A percentile compares a stretch with the other conserved stretches of the same genome.
These are phyloP conservation scores for Nebria brevicollis DNA, from an alignment of 2,888 invertebrate genomes.

Conservation along the genomic window DNA sequence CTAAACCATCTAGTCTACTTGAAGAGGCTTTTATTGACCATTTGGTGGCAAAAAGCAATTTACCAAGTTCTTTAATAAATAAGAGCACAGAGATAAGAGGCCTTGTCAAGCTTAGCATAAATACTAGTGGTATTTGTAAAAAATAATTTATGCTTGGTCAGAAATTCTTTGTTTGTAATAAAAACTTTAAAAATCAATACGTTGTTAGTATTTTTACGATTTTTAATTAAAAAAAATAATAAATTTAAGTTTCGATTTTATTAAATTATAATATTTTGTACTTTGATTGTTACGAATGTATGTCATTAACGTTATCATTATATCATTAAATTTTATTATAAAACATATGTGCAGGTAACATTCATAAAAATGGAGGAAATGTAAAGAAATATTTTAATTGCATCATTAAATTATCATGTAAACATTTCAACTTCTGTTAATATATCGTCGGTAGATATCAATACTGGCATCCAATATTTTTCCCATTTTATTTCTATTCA, in stretches of 20 bases:
- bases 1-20: conserved; percentile 16
- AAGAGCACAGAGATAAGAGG: conserved; percentile 13
- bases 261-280: background rate
- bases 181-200: conserved; percentile 3
- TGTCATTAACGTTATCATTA: background rate
- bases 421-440: background rate
- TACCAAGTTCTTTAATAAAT: conserved; percentile 5
- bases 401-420: background rate
- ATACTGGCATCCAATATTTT: too few relatives aligned
- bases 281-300: background rate
- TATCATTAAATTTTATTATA: background rate
- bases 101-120: conserved; percentile 21
- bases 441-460: background rate
- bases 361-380: background rate
- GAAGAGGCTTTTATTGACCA: conserved; percentile 6
- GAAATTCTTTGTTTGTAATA: conserved; percentile 10
- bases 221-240: background rate
- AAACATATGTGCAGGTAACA: conserved; percentile 1
- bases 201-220: background rate
- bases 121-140: conserved; percentile 23
- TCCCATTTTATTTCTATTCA: too few relatives aligned
- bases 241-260: background rate
- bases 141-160: conserved; percentile 12
- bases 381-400: background rate
- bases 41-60: background rate